These are phyloP conservation scores for Pagrus major DNA, from an alignment of 2,113 vertebrate genomes.

Conservation along the genomic window DNA sequence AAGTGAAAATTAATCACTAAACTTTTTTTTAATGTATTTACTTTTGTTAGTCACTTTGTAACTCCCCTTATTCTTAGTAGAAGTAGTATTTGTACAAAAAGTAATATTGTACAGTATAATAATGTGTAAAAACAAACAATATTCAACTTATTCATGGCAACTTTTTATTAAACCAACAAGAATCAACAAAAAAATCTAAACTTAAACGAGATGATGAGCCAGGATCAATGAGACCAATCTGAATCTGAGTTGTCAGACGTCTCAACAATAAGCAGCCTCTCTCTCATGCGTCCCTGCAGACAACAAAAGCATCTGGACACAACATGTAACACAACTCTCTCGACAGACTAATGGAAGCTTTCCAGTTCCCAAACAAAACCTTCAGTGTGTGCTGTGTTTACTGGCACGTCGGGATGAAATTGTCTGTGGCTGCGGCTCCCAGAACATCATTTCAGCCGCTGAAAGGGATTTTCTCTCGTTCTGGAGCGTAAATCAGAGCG, in stretches of 20 bases:
- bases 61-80: no score
- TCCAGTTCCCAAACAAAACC: constrained; percentile 46
- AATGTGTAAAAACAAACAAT: not conserved
- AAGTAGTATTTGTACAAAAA: not conserved
- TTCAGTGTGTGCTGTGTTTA: constrained; percentile 42
- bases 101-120: not conserved
- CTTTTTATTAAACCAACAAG: no score
- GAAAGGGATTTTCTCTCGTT: not conserved
- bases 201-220: no score
- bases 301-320: constrained; percentile 20
- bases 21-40: no score
- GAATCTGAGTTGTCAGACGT: not conserved
- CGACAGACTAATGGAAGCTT: constrained; percentile 10
- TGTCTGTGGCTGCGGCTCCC: not conserved
- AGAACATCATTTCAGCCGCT: not conserved
- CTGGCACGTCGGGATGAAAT: not conserved
- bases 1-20: no score
- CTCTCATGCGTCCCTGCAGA: not conserved
- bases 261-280: not conserved
- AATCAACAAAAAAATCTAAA: no score
- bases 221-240: not conserved
- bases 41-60: no score
- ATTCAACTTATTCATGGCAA: not conserved
- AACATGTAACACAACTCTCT: not conserved
- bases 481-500: not conserved